Percentiles rank a stretch among this genome's conserved stretches.
These are phyloP conservation scores for Forbesichthys papilliferus DNA, from an alignment of 2,113 vertebrate species.

Conservation along the genomic window DNA sequence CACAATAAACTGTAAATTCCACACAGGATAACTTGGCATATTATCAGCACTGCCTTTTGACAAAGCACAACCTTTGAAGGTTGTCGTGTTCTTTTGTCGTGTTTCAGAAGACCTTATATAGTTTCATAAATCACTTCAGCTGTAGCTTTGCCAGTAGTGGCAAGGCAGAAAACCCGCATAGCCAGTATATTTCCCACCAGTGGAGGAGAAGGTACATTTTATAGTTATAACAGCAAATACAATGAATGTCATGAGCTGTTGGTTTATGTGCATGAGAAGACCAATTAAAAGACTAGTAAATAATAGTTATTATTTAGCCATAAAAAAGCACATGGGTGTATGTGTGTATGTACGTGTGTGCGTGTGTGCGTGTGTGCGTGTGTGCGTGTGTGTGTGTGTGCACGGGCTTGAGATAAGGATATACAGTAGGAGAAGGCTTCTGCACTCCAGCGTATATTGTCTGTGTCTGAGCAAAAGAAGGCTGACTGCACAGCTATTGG, in stretches of 20 bases:
- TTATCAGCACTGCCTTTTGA: too few species aligned
- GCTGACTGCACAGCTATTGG: slow-evolving; percentile 36
- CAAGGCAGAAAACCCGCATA: too few species aligned
- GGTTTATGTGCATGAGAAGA: not conserved
- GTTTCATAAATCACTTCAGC: too few species aligned
- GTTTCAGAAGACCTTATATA: not conserved
- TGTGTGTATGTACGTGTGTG: slow-evolving; percentile 5
- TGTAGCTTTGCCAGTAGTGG: too few species aligned
- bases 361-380: slow-evolving; percentile 1
- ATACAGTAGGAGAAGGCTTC: slow-evolving; percentile 36
- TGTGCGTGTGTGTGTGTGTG: not conserved
- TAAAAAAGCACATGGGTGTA: not conserved
- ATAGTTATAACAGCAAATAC: too few species aligned
- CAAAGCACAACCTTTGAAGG: too few species aligned
- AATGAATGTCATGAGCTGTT: not conserved
- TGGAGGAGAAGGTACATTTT: too few species aligned
- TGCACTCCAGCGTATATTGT: slow-evolving; percentile 26
- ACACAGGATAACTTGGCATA: not conserved
- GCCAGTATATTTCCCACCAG: too few species aligned
- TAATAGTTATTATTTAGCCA: too few species aligned
- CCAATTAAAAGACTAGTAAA: too few species aligned
- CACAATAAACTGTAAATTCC: slow-evolving; percentile 46
- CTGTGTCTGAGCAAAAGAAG: slow-evolving; percentile 50
- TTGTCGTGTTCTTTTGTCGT: too few species aligned
- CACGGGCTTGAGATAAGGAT: not conserved